Evolutionary conservation across 2,113 vertebrate species (phyloP), one percentile per base, ranked within the genome.

Genomic region (Craseonycteris thonglongyai): DNA sequence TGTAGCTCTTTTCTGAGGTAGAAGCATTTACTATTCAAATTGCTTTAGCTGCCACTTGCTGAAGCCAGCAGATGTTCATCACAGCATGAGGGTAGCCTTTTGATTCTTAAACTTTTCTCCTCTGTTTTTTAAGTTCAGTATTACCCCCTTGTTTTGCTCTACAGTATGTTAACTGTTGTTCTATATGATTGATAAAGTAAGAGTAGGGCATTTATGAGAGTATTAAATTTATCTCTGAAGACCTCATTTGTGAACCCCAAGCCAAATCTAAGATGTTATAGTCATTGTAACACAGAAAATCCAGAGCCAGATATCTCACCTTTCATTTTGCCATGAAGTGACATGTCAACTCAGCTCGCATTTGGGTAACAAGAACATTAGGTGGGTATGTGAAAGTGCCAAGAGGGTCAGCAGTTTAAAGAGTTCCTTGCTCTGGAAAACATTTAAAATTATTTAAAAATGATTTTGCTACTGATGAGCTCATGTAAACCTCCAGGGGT

Each of bases 401-500:
- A 93, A 74, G 74, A 51, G 14, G 13, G 42, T 81, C 18, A 72
- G 71, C 66, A 84, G 35, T 69, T 74, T 75, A 78, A 76, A 61
- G 74, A 58, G 35, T 91, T 69, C 78, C 51, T 87, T 63, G 40
- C 47, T 93, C 61, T 95, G 90, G 40, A 96, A 96, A 93, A 96
- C 68, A 71, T 90, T 92, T 85, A 59, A 65, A 71, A 49, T 69
- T 59, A 90, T 65, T 92, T 86, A 5, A 74, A 94, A 94, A 78
- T 88, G 59, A 59, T 49, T 92, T 94, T 93, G 66, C 90, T 96
- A 72, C 90, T 74, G 92, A 95, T 66, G 85, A 93, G 35, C 63
- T 95, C 90, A 86, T 71, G 33, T 42, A 90, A 88, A 85, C 28
- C 94, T 93, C 88, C 26, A 72, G 93, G 90, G 42, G 56, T 94